These are phyloP conservation scores for Nasonia giraulti DNA, from an alignment of 1,140 invertebrate species.

Conservation along the genomic window DNA sequence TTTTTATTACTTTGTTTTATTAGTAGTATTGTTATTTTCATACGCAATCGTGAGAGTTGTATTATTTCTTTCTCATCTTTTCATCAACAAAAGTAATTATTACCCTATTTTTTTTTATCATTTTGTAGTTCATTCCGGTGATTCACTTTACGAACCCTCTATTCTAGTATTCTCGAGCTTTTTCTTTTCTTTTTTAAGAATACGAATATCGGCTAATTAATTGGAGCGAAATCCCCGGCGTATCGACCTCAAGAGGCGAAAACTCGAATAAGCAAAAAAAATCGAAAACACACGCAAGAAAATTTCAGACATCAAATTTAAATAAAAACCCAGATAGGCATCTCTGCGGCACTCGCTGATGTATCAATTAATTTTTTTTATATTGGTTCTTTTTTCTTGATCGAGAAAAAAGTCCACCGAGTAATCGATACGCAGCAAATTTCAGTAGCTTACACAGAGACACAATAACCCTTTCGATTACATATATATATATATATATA, in stretches of 20 bases:
- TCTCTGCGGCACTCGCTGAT: background rate
- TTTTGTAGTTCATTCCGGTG: constrained; percentile 39
- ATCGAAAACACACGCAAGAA: background rate
- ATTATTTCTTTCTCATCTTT: constrained; percentile 33
- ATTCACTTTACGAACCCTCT: constrained; percentile 31
- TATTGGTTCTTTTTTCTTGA: constrained; percentile 17
- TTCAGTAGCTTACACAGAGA: constrained; percentile 45
- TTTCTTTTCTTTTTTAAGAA: constrained; percentile 28
- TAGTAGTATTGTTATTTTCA: constrained; percentile 28
- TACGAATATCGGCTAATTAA: constrained; percentile 40
- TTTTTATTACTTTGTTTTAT: constrained; percentile 18
- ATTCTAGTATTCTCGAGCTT: constrained; percentile 25
- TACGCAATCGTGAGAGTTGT: constrained; percentile 24
- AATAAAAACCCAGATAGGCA: background rate
- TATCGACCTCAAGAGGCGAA: constrained; percentile 23
- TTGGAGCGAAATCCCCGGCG: constrained; percentile 18
- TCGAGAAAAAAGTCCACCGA: constrained; percentile 20
- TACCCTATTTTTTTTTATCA: constrained; percentile 43
- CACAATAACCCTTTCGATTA: constrained; percentile 39
- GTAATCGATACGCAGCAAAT: constrained; percentile 34
- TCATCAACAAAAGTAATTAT: constrained; percentile 38
- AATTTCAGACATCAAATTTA: constrained; percentile 3
- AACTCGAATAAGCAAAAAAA: background rate
- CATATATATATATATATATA: background rate
- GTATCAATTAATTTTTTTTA: background rate